These are phyloP conservation scores for Chrysolina americana DNA, from an alignment of 2,888 invertebrate species.

Conservation along the genomic window DNA sequence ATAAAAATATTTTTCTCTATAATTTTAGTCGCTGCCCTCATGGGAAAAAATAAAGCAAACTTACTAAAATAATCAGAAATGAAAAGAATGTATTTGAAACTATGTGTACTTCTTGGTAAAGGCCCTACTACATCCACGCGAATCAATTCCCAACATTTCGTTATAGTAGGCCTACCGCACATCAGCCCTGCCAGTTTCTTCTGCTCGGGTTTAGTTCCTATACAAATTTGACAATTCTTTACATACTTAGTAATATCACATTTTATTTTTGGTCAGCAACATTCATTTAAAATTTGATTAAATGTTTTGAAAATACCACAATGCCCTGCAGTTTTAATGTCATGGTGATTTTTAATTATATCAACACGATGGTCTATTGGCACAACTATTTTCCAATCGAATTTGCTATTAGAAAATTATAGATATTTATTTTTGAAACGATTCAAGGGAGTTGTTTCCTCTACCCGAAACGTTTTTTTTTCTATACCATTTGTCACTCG, in stretches of 20 bases:
- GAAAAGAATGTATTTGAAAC: not conserved
- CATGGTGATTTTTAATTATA: not conserved
- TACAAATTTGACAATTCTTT: not conserved
- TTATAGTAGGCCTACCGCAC: constrained; percentile 5
- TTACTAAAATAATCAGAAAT: not conserved
- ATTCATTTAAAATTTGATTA: not conserved
- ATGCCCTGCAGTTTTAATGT: constrained; percentile 5
- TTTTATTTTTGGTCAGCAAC: constrained; percentile 6
- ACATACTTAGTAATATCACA: not conserved
- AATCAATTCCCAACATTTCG: constrained; percentile 1
- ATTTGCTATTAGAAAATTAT: not conserved
- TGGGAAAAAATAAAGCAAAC: constrained; percentile 27
- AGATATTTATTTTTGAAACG: constrained; percentile 14
- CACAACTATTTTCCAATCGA: constrained; percentile 3
- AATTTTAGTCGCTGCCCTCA: not conserved
- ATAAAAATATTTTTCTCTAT: constrained; percentile 21
- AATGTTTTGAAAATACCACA: constrained; percentile 7
- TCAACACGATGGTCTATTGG: not conserved
- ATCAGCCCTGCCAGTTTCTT: not conserved
- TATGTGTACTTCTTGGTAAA: not conserved
- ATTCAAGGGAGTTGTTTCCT: not conserved
- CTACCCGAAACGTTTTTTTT: not conserved
- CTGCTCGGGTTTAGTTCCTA: not conserved
- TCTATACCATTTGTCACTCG: not conserved
- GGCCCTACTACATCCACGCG: not conserved